Percentiles rank a stretch among this genome's conserved stretches.
Evolutionary conservation across 2,888 invertebrate species (phyloP).

Genomic region (Pogonocherus hispidulus): DNA sequence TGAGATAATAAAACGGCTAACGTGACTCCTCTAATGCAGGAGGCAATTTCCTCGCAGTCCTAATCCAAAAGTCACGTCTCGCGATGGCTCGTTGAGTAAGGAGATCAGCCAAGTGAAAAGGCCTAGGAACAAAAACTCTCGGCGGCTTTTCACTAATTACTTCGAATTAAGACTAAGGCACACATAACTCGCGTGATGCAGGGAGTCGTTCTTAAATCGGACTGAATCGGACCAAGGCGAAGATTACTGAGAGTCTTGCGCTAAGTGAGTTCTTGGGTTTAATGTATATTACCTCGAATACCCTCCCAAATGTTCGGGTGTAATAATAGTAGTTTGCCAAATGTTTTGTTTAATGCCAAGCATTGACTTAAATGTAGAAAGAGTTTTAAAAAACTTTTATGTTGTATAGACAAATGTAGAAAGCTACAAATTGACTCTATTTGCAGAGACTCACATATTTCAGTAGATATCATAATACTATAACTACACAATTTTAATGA

Average conservation of each 20-base stretch:
- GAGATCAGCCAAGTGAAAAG: constrained; percentile 53
- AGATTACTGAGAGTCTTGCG: constrained; percentile 27
- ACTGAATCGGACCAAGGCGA: constrained; percentile 43
- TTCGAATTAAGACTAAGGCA: constrained; percentile 51
- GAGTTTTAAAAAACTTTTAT: too few species aligned
- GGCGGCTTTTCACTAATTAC: constrained; percentile 54
- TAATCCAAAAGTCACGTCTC: constrained; percentile 55
- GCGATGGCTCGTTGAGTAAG: constrained; percentile 53
- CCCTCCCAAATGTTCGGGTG: neutral
- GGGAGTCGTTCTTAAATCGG: constrained; percentile 48
- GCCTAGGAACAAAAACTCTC: constrained; percentile 52
- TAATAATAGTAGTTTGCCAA: too few species aligned
- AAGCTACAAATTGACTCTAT: too few species aligned
- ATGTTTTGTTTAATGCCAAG: too few species aligned
- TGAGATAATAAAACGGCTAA: constrained; percentile 29
- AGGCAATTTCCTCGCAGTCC: constrained; percentile 29
- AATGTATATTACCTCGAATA: constrained; percentile 24
- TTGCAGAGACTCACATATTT: too few species aligned
- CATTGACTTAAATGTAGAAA: too few species aligned
- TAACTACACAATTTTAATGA: too few species aligned
- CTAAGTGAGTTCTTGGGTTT: constrained; percentile 23
- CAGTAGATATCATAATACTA: too few species aligned
- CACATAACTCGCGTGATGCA: constrained; percentile 52
- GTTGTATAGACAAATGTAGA: too few species aligned
- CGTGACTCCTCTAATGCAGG: constrained; percentile 27